These are phyloP conservation scores for Ascaphus truei DNA, from an alignment of 2,113 vertebrate species.

Conservation along the genomic window DNA sequence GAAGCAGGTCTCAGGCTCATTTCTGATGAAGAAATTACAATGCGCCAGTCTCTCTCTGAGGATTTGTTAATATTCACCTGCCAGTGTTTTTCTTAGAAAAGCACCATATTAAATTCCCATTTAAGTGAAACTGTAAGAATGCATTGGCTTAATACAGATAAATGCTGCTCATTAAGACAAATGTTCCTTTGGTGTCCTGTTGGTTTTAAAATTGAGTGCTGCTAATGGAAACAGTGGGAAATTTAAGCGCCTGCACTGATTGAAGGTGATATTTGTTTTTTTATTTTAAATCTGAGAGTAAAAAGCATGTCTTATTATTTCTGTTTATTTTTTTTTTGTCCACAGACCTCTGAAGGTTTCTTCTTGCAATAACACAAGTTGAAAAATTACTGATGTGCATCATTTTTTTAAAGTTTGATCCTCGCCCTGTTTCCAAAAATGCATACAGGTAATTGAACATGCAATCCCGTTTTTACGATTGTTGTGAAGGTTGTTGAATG, in stretches of 20 bases:
- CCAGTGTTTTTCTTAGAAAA: neutral
- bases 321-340: conserved; percentile 39
- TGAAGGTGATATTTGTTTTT: neutral
- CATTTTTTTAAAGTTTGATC: conserved; percentile 96
- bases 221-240: neutral
- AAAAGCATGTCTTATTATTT: neutral
- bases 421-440: conserved; percentile 90
- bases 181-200: neutral
- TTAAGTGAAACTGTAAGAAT: neutral
- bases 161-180: conserved; percentile 2
- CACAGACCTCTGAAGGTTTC: conserved; percentile 46
- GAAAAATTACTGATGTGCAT: conserved; percentile 83
- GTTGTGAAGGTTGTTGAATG: too few relatives aligned
- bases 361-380: neutral
- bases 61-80: neutral
- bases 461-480: too few relatives aligned
- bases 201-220: conserved; percentile 16
- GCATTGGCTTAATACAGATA: neutral
- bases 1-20: neutral
- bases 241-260: neutral
- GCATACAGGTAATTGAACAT: conserved; percentile 92
- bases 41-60: neutral
- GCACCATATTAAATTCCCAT: conserved; percentile 14
- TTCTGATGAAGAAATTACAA: conserved; percentile 2
- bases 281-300: neutral